Evolutionary conservation across 2,888 invertebrate genomes (phyloP).

Genomic region (Drosophila maculinotata): DNA sequence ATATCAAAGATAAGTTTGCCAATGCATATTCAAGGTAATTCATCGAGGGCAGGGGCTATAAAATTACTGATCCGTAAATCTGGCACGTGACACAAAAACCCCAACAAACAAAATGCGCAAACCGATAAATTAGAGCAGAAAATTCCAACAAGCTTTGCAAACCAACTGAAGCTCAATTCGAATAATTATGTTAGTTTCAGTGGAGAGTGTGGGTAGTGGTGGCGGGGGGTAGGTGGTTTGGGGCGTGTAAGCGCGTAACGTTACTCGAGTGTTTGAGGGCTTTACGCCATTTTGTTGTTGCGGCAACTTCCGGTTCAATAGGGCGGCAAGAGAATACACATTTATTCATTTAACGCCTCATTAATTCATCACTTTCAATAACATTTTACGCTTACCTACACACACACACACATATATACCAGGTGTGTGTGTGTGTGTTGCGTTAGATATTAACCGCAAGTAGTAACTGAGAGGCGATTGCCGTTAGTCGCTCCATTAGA

Average conservation of each 20-base stretch:
- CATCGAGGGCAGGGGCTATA: background rate
- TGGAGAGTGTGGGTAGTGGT: too few relatives aligned
- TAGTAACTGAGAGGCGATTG: slow-evolving; percentile 31
- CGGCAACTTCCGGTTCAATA: slow-evolving; percentile 80
- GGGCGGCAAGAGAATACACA: slow-evolving; percentile 78
- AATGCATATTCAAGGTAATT: too few relatives aligned
- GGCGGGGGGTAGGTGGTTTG: background rate
- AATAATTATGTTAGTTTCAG: slow-evolving; percentile 50
- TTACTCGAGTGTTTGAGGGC: slow-evolving; percentile 1
- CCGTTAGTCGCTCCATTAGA: slow-evolving; percentile 34
- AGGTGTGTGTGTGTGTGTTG: slow-evolving; percentile 29
- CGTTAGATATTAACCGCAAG: slow-evolving; percentile 51
- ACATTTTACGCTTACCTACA: slow-evolving; percentile 79
- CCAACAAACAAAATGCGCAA: background rate
- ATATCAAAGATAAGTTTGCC: too few relatives aligned
- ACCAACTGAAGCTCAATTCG: slow-evolving; percentile 12
- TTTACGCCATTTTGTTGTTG: slow-evolving; percentile 49
- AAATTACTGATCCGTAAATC: slow-evolving; percentile 12
- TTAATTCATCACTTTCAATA: slow-evolving; percentile 82
- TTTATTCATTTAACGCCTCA: slow-evolving; percentile 82
- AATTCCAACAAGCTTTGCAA: slow-evolving; percentile 2
- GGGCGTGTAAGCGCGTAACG: background rate
- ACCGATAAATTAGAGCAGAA: background rate
- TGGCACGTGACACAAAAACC: slow-evolving; percentile 12
- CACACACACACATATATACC: slow-evolving; percentile 43